Evolutionary conservation across 2,113 vertebrate genomes (phyloP), one percentile per base, ranked within the genome.

Genomic region (Perca flavescens): DNA sequence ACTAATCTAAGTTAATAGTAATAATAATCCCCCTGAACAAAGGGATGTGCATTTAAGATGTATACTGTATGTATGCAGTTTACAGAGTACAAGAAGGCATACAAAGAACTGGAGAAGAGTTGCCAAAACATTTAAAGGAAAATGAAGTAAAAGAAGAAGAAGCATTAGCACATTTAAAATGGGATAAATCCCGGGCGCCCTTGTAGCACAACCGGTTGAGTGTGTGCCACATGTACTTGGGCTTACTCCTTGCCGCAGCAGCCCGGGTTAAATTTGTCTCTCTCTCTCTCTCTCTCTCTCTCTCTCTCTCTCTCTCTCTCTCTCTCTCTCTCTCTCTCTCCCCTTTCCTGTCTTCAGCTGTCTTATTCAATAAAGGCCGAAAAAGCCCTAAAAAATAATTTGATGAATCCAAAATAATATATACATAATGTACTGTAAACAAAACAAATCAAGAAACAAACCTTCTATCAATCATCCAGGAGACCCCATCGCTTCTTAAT

Each of bases 401-500:
- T 11, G 7, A 14, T 43, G 3, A 34, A 65, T 60, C 22, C 2
- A 43, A 43, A 43, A 43, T 43, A 43, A 16, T 36, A 36, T 21
- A 40, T 19, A 83, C n/a, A 52, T 16, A 56, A 36, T 57, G 54
- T 34, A 36, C 60, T 36, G 60, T 36, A 12, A 62, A 5, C 1
- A 25, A 53, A 25, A 53, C 28, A 22, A 78, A 52, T n/a, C 5
- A 12, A 62, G 9, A 21, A 54, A 25, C 4, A 60, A 80, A 54
- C 14, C 16, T n/a, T 79, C 17, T 2, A 15, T 62, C 15, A 5
- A 28, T 76, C 34, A 63, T 92, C 49, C 72, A 98, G 97, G 96
- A 96, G 60, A 90, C 94, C 5, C 95, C 93, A 40, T 95, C 96
- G 52, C 93, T 99, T 10, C 88, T 97, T 81, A 93, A 94, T 83